Percentiles rank a stretch among this genome's conserved stretches.
These are phyloP conservation scores for Campoletis sonorensis DNA, from an alignment of 1,140 invertebrate species.

Conservation along the genomic window DNA sequence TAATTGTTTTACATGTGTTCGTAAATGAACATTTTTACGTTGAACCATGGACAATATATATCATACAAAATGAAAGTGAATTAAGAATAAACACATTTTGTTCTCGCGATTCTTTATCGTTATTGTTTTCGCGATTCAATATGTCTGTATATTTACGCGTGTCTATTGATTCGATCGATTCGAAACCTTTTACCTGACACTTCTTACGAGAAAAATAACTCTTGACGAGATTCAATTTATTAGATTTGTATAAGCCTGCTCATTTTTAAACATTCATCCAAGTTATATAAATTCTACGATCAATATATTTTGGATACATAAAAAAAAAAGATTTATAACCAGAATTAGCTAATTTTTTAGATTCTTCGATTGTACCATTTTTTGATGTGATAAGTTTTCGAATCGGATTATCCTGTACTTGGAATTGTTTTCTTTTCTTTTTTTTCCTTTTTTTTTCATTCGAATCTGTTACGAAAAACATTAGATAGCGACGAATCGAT, in stretches of 20 bases:
- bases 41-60: too few species aligned
- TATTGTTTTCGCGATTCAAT: background rate
- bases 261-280: background rate
- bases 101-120: background rate
- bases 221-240: background rate
- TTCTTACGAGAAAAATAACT: background rate
- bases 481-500: too few species aligned
- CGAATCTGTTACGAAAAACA: too few species aligned
- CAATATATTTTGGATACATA: background rate
- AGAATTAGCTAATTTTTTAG: too few species aligned
- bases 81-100: background rate
- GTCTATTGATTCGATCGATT: background rate
- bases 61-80: background rate
- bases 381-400: too few species aligned
- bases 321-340: too few species aligned
- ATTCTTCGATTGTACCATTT: too few species aligned
- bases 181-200: conserved; percentile 4
- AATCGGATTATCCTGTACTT: too few species aligned
- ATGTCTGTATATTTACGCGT: background rate
- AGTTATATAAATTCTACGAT: background rate
- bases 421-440: too few species aligned
- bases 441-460: too few species aligned
- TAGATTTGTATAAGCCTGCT: background rate
- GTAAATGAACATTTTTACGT: too few species aligned
- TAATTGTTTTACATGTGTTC: too few species aligned